Percentiles rank a stretch among this genome's conserved stretches.
Evolutionary conservation across 2,113 vertebrate species (phyloP).

Genomic region (Actenoides hombroni): DNA sequence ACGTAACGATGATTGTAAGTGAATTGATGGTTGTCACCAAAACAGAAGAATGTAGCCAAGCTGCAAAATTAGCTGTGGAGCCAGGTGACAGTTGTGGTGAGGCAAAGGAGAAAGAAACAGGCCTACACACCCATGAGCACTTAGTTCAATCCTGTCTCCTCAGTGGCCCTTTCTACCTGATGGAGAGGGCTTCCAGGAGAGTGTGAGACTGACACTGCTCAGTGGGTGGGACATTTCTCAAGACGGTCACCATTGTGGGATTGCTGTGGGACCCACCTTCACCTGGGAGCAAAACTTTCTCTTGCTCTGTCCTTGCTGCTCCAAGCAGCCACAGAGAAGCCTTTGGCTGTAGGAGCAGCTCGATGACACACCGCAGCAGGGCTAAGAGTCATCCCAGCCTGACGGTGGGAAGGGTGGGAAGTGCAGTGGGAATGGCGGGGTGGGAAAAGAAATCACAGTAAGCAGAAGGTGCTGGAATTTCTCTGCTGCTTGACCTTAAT

Average conservation of each 20-base stretch:
- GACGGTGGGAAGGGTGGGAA: background rate
- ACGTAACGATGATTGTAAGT: background rate
- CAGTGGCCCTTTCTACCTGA: background rate
- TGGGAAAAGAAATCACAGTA: background rate
- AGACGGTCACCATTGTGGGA: accelerated
- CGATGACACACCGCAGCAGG: background rate
- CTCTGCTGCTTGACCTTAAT: background rate
- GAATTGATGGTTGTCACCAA: background rate
- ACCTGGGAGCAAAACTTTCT: background rate
- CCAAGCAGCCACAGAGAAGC: accelerated
- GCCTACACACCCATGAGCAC: background rate
- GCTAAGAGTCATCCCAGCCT: background rate
- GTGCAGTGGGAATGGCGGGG: accelerated
- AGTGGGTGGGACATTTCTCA: background rate
- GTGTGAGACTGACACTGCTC: accelerated
- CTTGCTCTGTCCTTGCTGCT: background rate
- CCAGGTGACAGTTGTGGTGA: background rate
- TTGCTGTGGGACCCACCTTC: background rate
- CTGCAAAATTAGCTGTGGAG: background rate
- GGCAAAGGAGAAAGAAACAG: background rate
- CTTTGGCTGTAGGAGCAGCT: background rate
- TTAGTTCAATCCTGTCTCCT: background rate
- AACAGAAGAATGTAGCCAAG: background rate
- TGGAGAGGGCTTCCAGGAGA: background rate
- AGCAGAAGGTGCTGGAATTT: background rate